Evolutionary conservation across 2,888 invertebrate genomes (phyloP), one percentile per base, ranked within the genome.

Genomic region (Notodonta ziczac): DNA sequence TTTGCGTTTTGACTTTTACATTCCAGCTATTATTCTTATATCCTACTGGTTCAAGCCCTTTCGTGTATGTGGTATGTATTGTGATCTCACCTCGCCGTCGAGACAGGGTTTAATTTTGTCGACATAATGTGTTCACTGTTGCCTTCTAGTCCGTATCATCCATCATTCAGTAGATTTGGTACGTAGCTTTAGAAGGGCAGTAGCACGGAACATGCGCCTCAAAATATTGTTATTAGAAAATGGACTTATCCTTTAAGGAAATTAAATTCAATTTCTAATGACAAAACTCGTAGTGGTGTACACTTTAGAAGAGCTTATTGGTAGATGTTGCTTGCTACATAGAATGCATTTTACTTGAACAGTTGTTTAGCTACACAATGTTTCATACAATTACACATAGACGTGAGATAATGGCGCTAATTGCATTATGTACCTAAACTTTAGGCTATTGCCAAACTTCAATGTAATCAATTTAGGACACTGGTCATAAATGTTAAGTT

Each of bases 81-180:
- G 71, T 66, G 72, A 76, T 80, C 71, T 73, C 76, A 73, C 66
- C 72, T 63, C 62, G 64, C 69, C 75, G 60, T 68, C 65, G 56
- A 53, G 64, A 73, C 71, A 76, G 76, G 72, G 76, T 81, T 77
- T 72, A 72, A 72, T 77, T 81, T 70, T 61, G 53, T 73, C 60
- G 57, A 71, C 24, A 24, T 24, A 60, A 69, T 80, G 81, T 84
- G 81, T 83, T 83, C 80, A 77, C 70, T 63, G 70, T 76, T 82
- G 82, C 80, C 80, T 80, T 80, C 64, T 59, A 10, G 9, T 42
- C 8, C 35, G 7, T 7, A 42, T 42, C 9, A 42, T 42, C 13
- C 56, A 63, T 59, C 51, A 61, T 51, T 40, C 35, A 32, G 13
- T 35, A 13, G 35, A 14, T 55, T 71, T 54, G 53, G 39, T 35